Evolutionary conservation across 2,797 vertebrate genomes (phyloP), one percentile per base, ranked within the genome.

Genomic region (Coregonus suidteri): DNA sequence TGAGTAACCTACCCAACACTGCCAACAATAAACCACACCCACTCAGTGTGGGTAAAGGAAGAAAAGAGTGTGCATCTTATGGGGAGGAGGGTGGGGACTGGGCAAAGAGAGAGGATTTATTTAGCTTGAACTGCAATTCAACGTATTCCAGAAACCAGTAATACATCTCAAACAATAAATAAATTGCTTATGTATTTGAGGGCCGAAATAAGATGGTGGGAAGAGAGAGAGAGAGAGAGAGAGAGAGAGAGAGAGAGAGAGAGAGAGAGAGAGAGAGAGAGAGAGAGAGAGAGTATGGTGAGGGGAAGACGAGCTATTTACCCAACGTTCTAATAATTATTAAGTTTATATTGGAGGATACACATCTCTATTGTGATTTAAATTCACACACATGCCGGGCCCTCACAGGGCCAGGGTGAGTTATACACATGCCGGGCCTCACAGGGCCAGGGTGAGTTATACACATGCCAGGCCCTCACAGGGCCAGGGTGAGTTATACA

Each of bases 21-120:
- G 41, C 41, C 74, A 35, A 81, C 76, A 77, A 81, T 82, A 82
- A 78, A 82, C 81, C 77, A 80, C 37, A 54, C 78, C 71, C 67
- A 25, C 74, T 74, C 70, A 6, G 54, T 59, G 54, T n/a, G n/a
- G 54, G 1, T 25, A n/a, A 59, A 59, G n/a, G 18, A 16, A 56
- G 16, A 37, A 1, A 37, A 41, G 6, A 41, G 6, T 18, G 11
- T 54, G 54, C 54, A 56, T 1, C 16, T 1, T 56, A 1, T 56
- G 7, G 37, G 1, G 53, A 56, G 53, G 53, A 18, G 54, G 54
- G 54, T 4, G 54, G 18, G n/a, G 54, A 9, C 41, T 47, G 41
- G 41, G 41, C 41, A 47, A 47, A 47, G 41, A 47, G 0, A 1
- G 41, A 2, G 18, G 54, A n/a, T 59, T 59, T 59, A 59, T 59